Percentiles rank a stretch among this genome's conserved stretches.
Evolutionary conservation across 1,140 invertebrate species (phyloP).

Genomic region (Drosophila pandora): DNA sequence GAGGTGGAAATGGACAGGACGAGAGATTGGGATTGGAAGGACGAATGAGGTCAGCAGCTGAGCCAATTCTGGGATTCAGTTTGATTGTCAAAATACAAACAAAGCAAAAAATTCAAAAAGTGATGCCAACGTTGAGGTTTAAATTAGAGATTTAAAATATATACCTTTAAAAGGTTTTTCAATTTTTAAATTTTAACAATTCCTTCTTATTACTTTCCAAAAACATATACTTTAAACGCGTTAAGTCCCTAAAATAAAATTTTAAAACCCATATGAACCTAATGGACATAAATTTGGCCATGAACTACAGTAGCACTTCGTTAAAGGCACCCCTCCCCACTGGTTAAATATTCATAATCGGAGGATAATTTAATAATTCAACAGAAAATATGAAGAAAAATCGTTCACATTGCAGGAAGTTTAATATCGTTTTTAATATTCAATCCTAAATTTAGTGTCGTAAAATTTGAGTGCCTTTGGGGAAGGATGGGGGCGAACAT

Average conservation of each 20-base stretch:
- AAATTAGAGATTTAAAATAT: neutral
- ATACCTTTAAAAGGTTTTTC: neutral
- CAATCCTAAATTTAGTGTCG: slow-evolving; percentile 57
- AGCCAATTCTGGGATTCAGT: slow-evolving; percentile 16
- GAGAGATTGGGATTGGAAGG: neutral
- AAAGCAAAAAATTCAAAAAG: slow-evolving; percentile 2
- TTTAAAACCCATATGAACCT: slow-evolving; percentile 13
- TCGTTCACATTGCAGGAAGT: slow-evolving; percentile 34
- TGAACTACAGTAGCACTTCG: slow-evolving; percentile 3
- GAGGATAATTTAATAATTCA: slow-evolving; percentile 70
- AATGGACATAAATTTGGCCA: slow-evolving; percentile 32
- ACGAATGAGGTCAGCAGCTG: slow-evolving; percentile 29
- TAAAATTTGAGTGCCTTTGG: slow-evolving; percentile 60
- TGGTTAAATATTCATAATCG: slow-evolving; percentile 59
- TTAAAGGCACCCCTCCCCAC: slow-evolving; percentile 3
- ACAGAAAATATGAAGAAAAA: slow-evolving; percentile 26
- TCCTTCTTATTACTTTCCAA: neutral
- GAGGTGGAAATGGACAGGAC: slow-evolving; percentile 30
- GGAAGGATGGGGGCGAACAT: slow-evolving; percentile 14
- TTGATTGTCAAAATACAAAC: slow-evolving; percentile 33
- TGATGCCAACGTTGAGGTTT: neutral
- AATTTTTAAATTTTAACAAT: neutral
- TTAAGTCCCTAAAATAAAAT: slow-evolving; percentile 19
- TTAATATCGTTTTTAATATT: slow-evolving; percentile 71
- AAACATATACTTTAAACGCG: slow-evolving; percentile 11